phyloP scores from a whole-genome alignment of 2,113 vertebrate species.

The Micromys minutus region DNA sequence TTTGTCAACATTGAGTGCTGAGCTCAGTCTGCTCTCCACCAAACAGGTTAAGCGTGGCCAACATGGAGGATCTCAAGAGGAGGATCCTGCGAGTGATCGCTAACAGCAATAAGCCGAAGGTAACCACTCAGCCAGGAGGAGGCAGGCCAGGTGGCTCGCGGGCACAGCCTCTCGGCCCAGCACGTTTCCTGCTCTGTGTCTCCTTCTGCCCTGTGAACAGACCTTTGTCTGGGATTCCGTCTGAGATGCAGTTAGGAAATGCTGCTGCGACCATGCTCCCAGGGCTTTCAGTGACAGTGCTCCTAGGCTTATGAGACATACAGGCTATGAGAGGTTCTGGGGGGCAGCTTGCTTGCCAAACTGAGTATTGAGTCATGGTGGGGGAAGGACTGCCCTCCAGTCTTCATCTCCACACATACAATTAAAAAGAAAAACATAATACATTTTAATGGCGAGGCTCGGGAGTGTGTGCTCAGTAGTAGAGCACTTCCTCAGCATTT shows the following conservation, averaged over 20 bases:
- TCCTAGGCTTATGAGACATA: not conserved
- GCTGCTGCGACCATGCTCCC: not conserved
- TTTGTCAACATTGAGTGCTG: rapidly evolving
- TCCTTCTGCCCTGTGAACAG: too few species aligned
- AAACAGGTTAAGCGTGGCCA: slow-evolving; percentile 94
- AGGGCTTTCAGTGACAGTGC: not conserved
- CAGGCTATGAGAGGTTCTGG: not conserved
- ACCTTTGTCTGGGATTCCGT: rapidly evolving
- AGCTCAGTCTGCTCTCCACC: slow-evolving; percentile 9
- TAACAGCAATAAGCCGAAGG: slow-evolving; percentile 96
- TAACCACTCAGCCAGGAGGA: slow-evolving; percentile 59
- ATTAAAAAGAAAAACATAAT: too few species aligned
- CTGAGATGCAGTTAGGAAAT: not conserved
- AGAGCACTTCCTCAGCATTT: not conserved
- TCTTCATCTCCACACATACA: not conserved
- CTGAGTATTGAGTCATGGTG: not conserved
- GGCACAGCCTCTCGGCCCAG: not conserved
- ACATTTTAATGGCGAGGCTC: not conserved
- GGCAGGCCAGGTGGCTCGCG: rapidly evolving
- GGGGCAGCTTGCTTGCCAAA: not conserved
- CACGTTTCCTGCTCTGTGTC: too few species aligned
- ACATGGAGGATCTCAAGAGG: slow-evolving; percentile 95
- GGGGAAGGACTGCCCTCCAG: not conserved
- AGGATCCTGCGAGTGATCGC: slow-evolving; percentile 94
- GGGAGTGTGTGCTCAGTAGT: not conserved